phyloP scores from a whole-genome alignment of 2,797 vertebrate genomes.

The Acrossocheilus wenchowensis region DNA sequence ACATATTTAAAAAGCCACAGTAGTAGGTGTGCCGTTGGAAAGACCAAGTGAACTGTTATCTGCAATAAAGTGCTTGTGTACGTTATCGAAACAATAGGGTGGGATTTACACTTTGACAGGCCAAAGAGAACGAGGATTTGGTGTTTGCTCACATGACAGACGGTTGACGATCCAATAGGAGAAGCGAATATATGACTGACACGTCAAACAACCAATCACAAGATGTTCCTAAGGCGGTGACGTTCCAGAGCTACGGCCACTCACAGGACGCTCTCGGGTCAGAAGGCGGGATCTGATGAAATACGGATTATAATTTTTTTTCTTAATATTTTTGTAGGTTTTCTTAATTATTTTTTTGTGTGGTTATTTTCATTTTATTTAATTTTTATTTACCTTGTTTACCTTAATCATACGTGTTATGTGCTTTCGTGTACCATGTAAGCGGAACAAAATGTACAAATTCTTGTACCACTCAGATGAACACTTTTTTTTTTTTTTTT shows the following conservation, averaged over 20 bases:
- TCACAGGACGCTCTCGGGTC: background rate
- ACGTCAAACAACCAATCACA: background rate
- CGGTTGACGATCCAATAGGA: background rate
- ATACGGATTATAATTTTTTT: too few species aligned
- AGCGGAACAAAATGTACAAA: too few species aligned
- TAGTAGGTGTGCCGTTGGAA: background rate
- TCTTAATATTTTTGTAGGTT: too few species aligned
- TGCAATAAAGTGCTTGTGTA: background rate
- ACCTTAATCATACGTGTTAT: too few species aligned
- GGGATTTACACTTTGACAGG: conserved; percentile 11
- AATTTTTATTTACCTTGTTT: too few species aligned
- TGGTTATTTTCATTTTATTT: too few species aligned
- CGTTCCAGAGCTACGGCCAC: background rate
- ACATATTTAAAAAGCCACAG: too few species aligned
- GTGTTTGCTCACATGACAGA: background rate
- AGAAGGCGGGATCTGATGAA: conserved; percentile 10
- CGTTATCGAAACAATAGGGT: conserved; percentile 27
- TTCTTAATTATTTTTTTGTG: too few species aligned
- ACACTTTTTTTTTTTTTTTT: too few species aligned
- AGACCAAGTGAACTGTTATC: background rate
- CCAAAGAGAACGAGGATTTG: background rate
- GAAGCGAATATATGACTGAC: background rate
- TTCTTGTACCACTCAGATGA: too few species aligned
- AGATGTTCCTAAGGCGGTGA: background rate
- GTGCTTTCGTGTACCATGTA: too few species aligned